Percentiles rank a stretch among this genome's conserved stretches.
phyloP scores from a whole-genome alignment of 2,888 invertebrate species.

The Parascotia fuliginaria region DNA sequence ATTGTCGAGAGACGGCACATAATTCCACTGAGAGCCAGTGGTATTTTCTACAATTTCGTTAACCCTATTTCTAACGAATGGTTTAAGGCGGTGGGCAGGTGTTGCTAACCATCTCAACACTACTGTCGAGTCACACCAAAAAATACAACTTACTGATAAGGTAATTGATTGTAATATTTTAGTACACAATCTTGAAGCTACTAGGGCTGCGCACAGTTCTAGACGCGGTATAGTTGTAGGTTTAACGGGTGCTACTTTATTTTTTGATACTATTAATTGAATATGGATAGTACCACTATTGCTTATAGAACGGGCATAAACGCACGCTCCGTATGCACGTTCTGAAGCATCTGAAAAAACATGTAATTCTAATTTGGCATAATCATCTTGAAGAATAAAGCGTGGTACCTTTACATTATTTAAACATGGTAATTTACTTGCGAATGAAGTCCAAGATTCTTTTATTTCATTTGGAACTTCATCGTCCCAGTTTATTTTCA shows the following conservation, averaged over 20 bases:
- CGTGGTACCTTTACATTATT: conserved; percentile 34
- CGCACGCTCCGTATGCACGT: conserved; percentile 35
- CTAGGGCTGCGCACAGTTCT: no score
- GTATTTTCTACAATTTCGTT: background rate
- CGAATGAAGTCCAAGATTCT: conserved; percentile 9
- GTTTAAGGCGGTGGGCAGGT: background rate
- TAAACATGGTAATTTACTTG: conserved; percentile 7
- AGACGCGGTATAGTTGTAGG: background rate
- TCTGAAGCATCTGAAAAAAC: conserved; percentile 42
- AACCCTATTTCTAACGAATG: background rate
- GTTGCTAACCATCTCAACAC: background rate
- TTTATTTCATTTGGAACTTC: conserved; percentile 19
- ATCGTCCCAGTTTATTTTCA: no score
- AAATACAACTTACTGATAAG: no score
- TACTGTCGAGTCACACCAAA: background rate
- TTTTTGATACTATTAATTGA: conserved; percentile 1
- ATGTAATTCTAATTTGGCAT: conserved; percentile 29
- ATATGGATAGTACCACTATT: background rate
- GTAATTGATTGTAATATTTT: no score
- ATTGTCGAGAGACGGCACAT: no score
- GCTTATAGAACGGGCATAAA: conserved; percentile 15
- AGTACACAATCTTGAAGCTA: no score
- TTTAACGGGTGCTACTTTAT: conserved; percentile 10
- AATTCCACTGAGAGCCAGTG: no score
- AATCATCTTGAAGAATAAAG: conserved; percentile 13